Evolutionary conservation across 2,113 vertebrate genomes (phyloP), one percentile per base, ranked within the genome.

Genomic region (Rhea americana): DNA sequence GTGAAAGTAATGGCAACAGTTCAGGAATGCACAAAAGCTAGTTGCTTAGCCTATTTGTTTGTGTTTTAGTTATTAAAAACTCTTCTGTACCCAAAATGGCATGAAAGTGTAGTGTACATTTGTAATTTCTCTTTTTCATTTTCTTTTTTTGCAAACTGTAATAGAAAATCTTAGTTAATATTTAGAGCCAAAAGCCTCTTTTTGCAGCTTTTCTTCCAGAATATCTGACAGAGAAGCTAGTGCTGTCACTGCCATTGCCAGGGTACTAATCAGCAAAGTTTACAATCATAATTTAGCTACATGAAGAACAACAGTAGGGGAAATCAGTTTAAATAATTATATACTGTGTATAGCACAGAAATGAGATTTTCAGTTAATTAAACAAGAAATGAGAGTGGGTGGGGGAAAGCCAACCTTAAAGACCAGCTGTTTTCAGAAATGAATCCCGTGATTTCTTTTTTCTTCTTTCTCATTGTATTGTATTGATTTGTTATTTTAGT

Each of bases 401-500:
- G 82, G 67, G 76, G 35, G 82, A 87, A 66, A 24, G 39, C 85
- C 79, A 67, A 82, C 91, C 90, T 85, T 65, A 59, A 58, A 82
- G 94, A 82, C 84, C 76, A 65, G 93, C 81, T 67, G 19, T 21
- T 79, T 85, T 76, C 51, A 62, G 74, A 95, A 89, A 80, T 7
- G 15, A 92, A 67, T 87, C 75, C 47, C 63, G 39, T 39, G 0
- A 32, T 80, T 89, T 92, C 85, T 94, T 66, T 92, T 93, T 93
- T 87, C 45, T 96, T 85, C 88, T 91, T 95, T 97, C 82, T 94
- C 72, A 72, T 93, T 97, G 94, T 97, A 85, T 97, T 97, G 96
- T 97, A 89, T 97, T 95, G 97, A 97, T 97, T 98, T 97, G 98
- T 98, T 98, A 97, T 96, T 98, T 98, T 97, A 85, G 93, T 96